These are phyloP conservation scores for Chrosomus eos DNA, from an alignment of 2,797 vertebrate species.

Conservation along the genomic window DNA sequence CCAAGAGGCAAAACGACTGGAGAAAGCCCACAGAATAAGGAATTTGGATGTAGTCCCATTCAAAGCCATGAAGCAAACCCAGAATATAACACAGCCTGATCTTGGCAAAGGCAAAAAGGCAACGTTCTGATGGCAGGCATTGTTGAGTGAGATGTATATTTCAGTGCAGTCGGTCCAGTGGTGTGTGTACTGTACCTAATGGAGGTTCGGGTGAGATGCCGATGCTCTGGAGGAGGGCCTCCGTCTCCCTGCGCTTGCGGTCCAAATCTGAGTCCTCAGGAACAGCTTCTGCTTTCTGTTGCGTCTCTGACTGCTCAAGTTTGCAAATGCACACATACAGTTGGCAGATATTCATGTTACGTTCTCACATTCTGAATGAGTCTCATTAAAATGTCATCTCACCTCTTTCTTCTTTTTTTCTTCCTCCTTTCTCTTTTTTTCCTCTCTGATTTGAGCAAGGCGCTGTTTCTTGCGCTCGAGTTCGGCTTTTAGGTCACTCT, in stretches of 20 bases:
- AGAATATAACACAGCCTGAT: conserved; percentile 29
- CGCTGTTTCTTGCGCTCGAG: conserved; percentile 98
- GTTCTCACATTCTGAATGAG: neutral
- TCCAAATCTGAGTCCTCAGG: conserved; percentile 96
- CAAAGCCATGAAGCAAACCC: neutral
- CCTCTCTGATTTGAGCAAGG: conserved; percentile 97
- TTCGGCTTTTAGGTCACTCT: conserved; percentile 98
- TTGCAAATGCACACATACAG: conserved; percentile 13
- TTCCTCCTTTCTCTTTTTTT: conserved; percentile 98
- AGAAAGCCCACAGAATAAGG: conserved; percentile 14
- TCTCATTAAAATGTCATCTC: conserved; percentile 64
- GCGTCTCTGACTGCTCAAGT: conserved; percentile 73
- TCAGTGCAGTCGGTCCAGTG: neutral
- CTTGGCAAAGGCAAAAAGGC: conserved; percentile 10
- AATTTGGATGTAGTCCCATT: conserved; percentile 17
- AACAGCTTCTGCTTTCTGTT: conserved; percentile 75
- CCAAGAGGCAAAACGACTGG: neutral
- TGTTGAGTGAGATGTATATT: conserved; percentile 26
- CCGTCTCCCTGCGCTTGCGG: conserved; percentile 95
- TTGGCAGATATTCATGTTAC: neutral
- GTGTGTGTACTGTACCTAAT: conserved; percentile 77
- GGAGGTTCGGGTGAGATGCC: conserved; percentile 93
- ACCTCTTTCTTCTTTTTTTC: conserved; percentile 99
- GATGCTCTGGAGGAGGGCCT: conserved; percentile 96
- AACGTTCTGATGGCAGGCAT: conserved; percentile 5